Evolutionary conservation across 2,113 vertebrate genomes (phyloP).

Genomic region (Vicugna pacos): DNA sequence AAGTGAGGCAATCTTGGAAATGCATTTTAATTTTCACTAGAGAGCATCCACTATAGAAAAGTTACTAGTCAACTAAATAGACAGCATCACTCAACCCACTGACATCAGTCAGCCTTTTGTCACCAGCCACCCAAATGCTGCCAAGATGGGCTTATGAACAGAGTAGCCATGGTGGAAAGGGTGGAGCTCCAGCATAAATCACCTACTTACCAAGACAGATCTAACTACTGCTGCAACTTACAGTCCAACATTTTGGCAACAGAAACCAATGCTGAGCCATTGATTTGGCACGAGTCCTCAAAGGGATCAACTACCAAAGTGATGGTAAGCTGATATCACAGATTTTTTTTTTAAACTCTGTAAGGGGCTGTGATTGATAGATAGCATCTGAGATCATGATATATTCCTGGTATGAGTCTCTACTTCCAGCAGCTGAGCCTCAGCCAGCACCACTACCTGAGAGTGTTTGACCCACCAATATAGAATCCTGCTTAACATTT

Average conservation of each 20-base stretch:
- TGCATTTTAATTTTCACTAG: neutral
- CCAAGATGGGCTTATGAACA: neutral
- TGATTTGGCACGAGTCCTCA: neutral
- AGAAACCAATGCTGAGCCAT: neutral
- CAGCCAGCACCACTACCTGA: neutral
- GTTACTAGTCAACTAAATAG: neutral
- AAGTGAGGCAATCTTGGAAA: neutral
- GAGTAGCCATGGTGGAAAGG: neutral
- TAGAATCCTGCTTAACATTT: neutral
- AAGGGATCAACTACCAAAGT: neutral
- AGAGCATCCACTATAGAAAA: neutral
- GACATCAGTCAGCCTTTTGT: neutral
- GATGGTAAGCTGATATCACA: neutral
- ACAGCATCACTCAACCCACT: neutral
- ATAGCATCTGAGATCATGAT: neutral
- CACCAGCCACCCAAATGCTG: neutral
- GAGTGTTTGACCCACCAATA: neutral
- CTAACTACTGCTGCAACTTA: neutral
- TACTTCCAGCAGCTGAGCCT: neutral
- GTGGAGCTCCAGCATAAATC: neutral
- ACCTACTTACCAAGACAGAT: neutral
- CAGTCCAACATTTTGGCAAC: neutral
- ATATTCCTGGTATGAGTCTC: neutral
- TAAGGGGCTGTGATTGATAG: neutral
- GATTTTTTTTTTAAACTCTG: neutral